Conservation (phyloP, 2,113 vertebrate genomes). For the Sinocyclocheilus rhinocerous region DNA sequence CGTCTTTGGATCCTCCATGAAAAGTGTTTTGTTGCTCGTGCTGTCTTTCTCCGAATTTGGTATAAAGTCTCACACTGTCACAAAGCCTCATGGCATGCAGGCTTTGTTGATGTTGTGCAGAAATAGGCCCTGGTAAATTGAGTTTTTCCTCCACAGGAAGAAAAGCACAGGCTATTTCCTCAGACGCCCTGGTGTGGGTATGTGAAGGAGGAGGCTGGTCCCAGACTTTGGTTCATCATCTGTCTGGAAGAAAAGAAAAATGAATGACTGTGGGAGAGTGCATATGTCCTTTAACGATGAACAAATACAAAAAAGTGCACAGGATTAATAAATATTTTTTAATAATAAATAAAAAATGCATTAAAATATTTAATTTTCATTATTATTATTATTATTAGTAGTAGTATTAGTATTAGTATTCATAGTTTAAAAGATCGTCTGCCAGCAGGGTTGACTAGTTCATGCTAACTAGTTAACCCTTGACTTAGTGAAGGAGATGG, state of each 20-base stretch:
- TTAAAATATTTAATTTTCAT: neutral
- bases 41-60: conserved; percentile 4
- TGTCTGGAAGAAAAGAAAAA: neutral
- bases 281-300: neutral
- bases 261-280: neutral
- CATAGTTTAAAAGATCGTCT: neutral
- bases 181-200: conserved; percentile 37
- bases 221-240: neutral
- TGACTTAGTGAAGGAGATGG: neutral
- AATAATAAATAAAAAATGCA: neutral
- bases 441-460: neutral
- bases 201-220: conserved; percentile 25
- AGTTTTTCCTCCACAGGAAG: conserved; percentile 53
- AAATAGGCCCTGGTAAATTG: conserved; percentile 57
- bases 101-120: conserved; percentile 54
- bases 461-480: neutral
- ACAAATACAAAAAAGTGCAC: neutral
- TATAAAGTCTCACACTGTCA: conserved; percentile 5
- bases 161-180: conserved; percentile 59
- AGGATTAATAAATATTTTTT: no score
- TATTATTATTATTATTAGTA: no score
- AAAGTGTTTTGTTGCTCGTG: conserved; percentile 16
- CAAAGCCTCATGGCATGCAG: conserved; percentile 3
- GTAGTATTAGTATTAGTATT: no score
- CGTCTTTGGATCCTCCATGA: neutral